Evolutionary conservation across 1,140 invertebrate species (phyloP).

Genomic region (Condylostylus longicornis): DNA sequence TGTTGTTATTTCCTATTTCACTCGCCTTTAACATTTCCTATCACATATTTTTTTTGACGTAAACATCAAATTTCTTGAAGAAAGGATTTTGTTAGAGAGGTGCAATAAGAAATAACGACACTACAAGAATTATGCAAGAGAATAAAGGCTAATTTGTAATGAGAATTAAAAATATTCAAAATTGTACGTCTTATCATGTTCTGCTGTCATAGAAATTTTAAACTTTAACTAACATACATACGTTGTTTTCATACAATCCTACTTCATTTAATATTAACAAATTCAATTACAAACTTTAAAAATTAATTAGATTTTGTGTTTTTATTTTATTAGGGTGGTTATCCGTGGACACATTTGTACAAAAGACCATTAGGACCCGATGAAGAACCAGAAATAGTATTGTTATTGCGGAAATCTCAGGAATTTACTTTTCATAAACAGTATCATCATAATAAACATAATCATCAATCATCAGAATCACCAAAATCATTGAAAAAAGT

Average conservation of each 20-base stretch:
- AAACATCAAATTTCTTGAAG: background rate
- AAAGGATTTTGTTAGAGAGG: too few relatives aligned
- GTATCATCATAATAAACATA: too few relatives aligned
- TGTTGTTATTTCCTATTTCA: too few relatives aligned
- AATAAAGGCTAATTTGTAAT: too few relatives aligned
- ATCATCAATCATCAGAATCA: slow-evolving; percentile 17
- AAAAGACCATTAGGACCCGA: slow-evolving; percentile 35
- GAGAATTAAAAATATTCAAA: too few relatives aligned
- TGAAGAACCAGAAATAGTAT: slow-evolving; percentile 34
- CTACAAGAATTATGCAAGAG: too few relatives aligned
- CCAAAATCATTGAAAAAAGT: slow-evolving; percentile 29
- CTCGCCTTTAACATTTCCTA: too few relatives aligned
- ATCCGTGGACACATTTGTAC: slow-evolving; percentile 53
- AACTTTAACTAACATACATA: too few relatives aligned
- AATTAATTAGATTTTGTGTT: background rate
- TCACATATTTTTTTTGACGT: background rate
- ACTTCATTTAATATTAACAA: background rate
- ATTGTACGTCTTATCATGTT: too few relatives aligned
- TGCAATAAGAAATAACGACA: too few relatives aligned
- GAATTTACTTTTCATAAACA: slow-evolving; percentile 27
- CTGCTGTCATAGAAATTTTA: too few relatives aligned
- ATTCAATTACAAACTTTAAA: background rate
- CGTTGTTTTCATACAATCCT: background rate
- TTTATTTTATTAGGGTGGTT: slow-evolving; percentile 38
- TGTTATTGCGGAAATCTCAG: slow-evolving; percentile 27